phyloP scores from a whole-genome alignment of 2,797 vertebrate species.

The Myiotriccus ornatus region DNA sequence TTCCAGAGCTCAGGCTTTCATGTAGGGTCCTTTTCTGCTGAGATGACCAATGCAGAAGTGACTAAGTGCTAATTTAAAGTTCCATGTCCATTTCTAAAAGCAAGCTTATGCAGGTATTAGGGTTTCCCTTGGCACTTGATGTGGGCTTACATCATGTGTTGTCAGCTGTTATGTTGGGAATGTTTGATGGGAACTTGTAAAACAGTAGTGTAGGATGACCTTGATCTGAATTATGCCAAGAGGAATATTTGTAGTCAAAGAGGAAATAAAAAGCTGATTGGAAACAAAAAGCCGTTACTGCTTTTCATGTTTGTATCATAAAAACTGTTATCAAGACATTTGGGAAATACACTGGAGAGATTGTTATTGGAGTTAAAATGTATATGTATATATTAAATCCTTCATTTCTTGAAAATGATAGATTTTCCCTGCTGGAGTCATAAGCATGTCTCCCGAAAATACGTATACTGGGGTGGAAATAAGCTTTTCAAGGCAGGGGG shows the following conservation, averaged over 20 bases:
- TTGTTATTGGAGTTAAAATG: neutral
- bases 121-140: neutral
- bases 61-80: neutral
- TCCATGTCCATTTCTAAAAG: neutral
- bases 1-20: neutral
- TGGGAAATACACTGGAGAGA: neutral
- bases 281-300: constrained; percentile 8
- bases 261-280: neutral
- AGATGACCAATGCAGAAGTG: neutral
- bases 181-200: neutral
- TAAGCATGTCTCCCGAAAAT: neutral
- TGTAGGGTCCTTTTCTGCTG: accelerated
- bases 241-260: neutral
- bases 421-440: neutral
- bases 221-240: neutral
- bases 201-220: neutral
- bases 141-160: accelerated
- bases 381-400: neutral
- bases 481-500: neutral
- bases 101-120: neutral
- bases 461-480: neutral
- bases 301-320: neutral
- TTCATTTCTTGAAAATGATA: neutral
- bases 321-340: neutral
- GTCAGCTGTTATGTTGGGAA: accelerated